Evolutionary conservation across 2,888 invertebrate genomes (phyloP), one percentile per base, ranked within the genome.

Genomic region (Andrena camellia): DNA sequence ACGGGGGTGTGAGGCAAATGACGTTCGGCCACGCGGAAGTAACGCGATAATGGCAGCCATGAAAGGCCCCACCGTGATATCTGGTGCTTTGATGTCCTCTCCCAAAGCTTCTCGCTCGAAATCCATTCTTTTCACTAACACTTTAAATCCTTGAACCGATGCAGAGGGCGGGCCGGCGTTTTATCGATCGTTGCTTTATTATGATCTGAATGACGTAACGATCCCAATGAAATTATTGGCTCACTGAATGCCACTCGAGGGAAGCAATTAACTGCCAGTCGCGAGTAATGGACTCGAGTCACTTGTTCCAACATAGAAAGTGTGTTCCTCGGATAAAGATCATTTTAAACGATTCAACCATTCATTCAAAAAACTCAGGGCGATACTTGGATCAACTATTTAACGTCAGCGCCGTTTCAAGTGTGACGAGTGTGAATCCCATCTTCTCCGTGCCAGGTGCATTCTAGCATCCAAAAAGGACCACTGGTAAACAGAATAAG

Each of bases 41-140:
- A 93, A 93, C 89, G 92, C 91, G 93, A 93, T 93, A 93, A 93
- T 93, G 90, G 89, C 87, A 90, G 88, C 91, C 90, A 90, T 91
- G 92, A 91, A 92, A 92, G 90, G 90, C 90, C 86, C 88, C 86
- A 87, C 89, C 86, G 89, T 90, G 90, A 90, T 91, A 92, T 92
- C 91, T 91, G 89, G 84, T 84, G 91, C 92, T 92, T 92, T 92
- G 92, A 92, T 92, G 92, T 92, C 78, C 88, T 76, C 87, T 82
- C 74, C 78, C 81, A 67, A 72, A 71, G 72, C 87, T 79, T 79
- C 69, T 64, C 81, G 75, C 54, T 86, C 71, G 60, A 86, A 81
- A 87, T 89, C 83, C 77, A 86, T 83, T 87, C 83, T 87, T 88
- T 83, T 62, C 74, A 57, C 64, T 78, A 78, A 84, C 78, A 78